phyloP scores from a whole-genome alignment of 2,113 vertebrate species.

The Hippocampus zosterae region DNA sequence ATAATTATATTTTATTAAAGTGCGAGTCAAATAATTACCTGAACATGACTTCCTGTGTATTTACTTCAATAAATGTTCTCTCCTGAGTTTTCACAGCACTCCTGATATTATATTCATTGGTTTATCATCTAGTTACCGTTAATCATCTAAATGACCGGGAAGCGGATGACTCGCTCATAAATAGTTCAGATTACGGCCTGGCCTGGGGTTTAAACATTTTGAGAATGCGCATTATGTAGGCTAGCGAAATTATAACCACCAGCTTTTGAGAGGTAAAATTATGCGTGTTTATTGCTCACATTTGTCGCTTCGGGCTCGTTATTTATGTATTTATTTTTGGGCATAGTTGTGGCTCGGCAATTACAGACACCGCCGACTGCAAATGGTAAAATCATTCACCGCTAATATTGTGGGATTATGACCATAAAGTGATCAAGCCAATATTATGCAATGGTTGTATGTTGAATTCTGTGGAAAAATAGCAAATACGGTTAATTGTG shows the following conservation, averaged over 20 bases:
- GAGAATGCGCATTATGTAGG: not conserved
- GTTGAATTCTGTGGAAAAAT: not conserved
- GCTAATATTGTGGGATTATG: not conserved
- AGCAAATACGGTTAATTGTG: not conserved
- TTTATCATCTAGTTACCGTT: too few species aligned
- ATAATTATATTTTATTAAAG: not conserved
- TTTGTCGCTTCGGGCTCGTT: not conserved
- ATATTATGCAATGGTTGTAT: not conserved
- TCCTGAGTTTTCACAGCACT: not conserved
- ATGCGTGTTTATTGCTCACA: not conserved
- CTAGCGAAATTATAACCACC: not conserved
- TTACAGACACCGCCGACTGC: not conserved
- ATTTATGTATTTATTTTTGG: not conserved
- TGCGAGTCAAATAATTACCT: not conserved
- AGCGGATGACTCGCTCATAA: not conserved
- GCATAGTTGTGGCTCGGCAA: not conserved
- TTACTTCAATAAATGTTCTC: not conserved
- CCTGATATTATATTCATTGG: not conserved
- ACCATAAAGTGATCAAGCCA: not conserved
- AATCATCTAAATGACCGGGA: not conserved
- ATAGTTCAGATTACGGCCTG: not conserved
- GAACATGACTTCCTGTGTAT: not conserved
- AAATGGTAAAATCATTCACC: not conserved
- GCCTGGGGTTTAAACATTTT: not conserved
- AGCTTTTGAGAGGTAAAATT: slow-evolving; percentile 4